Base-by-base conservation (phyloP, 2,888 invertebrate genomes). In the Alloscopus bannaensis region DNA sequence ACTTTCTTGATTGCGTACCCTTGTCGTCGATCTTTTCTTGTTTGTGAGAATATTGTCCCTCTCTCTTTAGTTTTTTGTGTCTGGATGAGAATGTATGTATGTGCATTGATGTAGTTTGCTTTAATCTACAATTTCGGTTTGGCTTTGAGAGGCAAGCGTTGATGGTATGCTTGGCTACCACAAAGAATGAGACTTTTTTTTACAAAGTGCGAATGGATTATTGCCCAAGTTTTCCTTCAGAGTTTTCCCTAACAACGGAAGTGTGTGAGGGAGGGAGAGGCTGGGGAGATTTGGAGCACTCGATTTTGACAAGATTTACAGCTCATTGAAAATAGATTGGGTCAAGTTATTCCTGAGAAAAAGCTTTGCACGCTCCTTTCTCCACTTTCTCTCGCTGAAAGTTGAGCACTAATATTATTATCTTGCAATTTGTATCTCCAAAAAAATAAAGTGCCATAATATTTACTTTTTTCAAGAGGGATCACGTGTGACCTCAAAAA, bases 281-380 rank as follows among this genome's bases (percentile, higher is more conserved):
- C 52, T 24, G 22, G 47, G 66, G 50, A 18, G 64, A 52, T 42
- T 73, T 57, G 65, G 50, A 60, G 18, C 13, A 55, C 52, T 64
- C 59, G 64, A 66, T 66, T 79, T 59, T 64, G 70, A 78, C 79
- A 79, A 79, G 79, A 79, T 79, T 79, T 79, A 79, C 79, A 72
- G 66, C 79, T 79, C 79, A 79, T 79, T 60, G 79, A 72, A 79
- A 79, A 79, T 59, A 79, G 71, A 79, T 79, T 79, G 71, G 71
- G 71, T 72, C 66, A 72, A 59, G 64, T 57, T 57, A n/a, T 55
- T 11, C 8, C 3, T 50, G 52, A 55, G 29, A 13, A 36, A 13
- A 36, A 6, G 13, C 13, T 36, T 45, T 45, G 45, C 69, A 42
- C 42, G 28, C 26, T 62, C 47, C 55, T 29, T 29, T 62, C 24